Percentiles rank a stretch among this genome's conserved stretches.
Conservation (phyloP, 2,113 vertebrate species). For the Vulpes vulpes region DNA sequence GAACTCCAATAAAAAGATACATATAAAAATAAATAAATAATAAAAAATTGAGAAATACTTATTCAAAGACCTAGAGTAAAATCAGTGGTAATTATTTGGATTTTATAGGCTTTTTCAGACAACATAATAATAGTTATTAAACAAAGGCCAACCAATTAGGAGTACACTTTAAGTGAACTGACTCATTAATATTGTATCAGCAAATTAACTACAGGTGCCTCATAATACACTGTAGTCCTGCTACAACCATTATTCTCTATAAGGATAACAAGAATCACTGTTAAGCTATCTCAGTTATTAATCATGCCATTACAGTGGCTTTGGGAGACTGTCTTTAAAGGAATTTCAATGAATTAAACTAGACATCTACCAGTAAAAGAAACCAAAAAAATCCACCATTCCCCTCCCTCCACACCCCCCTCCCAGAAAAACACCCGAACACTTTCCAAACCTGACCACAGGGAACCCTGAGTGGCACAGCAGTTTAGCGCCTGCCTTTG, state of each 20-base stretch:
- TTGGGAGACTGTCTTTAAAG: neutral
- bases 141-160: neutral
- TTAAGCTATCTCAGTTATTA: neutral
- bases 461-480: too few species aligned
- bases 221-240: neutral
- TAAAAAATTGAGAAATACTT: neutral
- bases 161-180: neutral
- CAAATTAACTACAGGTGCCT: neutral
- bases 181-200: conserved; percentile 29
- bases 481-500: too few species aligned
- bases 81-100: neutral
- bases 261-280: neutral
- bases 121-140: conserved; percentile 1
- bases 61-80: conserved; percentile 16
- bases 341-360: neutral
- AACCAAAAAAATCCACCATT: neutral
- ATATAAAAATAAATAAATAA: too few species aligned
- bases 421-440: neutral
- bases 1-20: too few species aligned
- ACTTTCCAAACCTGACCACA: neutral
- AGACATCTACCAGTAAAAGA: neutral
- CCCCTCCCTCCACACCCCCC: neutral
- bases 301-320: neutral
- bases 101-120: conserved; percentile 1
- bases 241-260: neutral